phyloP scores from a whole-genome alignment of 2,113 vertebrate genomes.

The Tapirus terrestris region DNA sequence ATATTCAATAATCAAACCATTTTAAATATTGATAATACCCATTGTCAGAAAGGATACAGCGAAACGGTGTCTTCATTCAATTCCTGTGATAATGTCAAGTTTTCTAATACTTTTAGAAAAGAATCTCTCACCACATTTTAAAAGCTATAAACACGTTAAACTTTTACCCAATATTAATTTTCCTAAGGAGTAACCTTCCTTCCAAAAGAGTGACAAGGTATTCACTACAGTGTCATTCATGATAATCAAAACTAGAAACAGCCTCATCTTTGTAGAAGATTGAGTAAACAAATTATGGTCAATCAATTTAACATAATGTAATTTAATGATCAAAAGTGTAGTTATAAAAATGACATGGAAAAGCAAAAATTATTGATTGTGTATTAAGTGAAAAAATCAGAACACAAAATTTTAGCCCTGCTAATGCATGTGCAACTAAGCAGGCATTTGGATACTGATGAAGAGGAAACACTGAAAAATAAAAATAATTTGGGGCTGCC shows the following conservation, averaged over 20 bases:
- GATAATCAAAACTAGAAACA: not conserved
- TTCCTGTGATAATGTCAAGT: not conserved
- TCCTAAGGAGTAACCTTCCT: not conserved
- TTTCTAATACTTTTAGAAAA: conserved; percentile 7
- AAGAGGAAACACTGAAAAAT: not conserved
- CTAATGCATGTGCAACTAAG: not conserved
- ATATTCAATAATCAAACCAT: not conserved
- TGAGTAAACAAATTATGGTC: not conserved
- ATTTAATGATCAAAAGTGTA: not conserved
- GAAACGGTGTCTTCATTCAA: not conserved
- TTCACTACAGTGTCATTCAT: not conserved
- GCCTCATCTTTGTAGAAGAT: not conserved
- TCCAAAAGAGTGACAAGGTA: not conserved
- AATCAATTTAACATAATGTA: not conserved
- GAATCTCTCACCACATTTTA: not conserved
- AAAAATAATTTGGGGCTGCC: too few relatives aligned
- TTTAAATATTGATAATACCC: not conserved
- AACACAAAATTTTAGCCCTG: not conserved
- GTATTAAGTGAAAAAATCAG: not conserved
- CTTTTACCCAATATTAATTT: not conserved
- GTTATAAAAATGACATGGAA: not conserved
- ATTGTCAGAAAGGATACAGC: not conserved
- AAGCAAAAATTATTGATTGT: not conserved
- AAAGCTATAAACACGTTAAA: not conserved
- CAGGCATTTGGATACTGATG: not conserved